These are phyloP conservation scores for Rattus norvegicus DNA, from an alignment of 2,113 vertebrate genomes.

Conservation along the genomic window DNA sequence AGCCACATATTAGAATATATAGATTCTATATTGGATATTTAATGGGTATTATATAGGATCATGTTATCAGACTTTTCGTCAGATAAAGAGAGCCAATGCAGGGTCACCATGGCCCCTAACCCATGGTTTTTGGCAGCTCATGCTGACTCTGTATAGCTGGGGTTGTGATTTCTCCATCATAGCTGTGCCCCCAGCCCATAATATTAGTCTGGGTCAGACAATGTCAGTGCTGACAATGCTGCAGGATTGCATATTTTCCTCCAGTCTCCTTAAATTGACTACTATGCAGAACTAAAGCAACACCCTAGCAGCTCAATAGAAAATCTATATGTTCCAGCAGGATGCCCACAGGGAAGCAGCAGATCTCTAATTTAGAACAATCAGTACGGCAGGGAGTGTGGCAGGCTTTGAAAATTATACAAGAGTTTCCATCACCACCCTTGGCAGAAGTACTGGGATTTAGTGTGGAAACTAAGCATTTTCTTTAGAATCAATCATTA, in stretches of 20 bases:
- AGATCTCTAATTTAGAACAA: conserved; percentile 75
- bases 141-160: background rate
- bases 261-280: conserved; percentile 70
- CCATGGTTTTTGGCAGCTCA: background rate
- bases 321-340: conserved; percentile 77
- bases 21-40: background rate
- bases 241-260: conserved; percentile 44
- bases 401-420: conserved; percentile 54
- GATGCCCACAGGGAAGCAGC: conserved; percentile 49
- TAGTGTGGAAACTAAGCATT: conserved; percentile 50
- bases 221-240: conserved; percentile 4
- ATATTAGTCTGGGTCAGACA: conserved; percentile 19
- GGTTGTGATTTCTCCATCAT: background rate
- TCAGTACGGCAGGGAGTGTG: conserved; percentile 46
- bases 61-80: background rate
- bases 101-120: background rate
- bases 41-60: background rate
- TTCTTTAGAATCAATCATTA: conserved; percentile 49
- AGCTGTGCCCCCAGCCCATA: background rate
- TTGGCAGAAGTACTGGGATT: conserved; percentile 55
- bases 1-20: background rate
- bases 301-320: conserved; percentile 57
- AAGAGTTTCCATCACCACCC: conserved; percentile 56
- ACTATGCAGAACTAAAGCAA: conserved; percentile 67
- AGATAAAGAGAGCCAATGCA: background rate